phyloP scores from a whole-genome alignment of 2,888 invertebrate species.

The Drosophila leonis region DNA sequence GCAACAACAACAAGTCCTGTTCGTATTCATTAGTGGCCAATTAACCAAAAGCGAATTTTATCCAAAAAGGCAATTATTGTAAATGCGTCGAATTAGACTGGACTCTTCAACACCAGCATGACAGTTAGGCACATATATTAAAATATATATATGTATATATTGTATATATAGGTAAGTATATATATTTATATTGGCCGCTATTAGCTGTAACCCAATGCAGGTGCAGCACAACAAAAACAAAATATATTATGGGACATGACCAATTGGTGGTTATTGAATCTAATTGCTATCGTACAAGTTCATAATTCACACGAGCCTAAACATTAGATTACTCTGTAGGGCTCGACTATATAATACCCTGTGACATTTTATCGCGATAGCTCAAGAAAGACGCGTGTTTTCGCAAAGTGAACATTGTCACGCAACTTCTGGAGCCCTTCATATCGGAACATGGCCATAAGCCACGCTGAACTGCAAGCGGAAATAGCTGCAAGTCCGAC shows the following conservation, averaged over 20 bases:
- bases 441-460: slow-evolving; percentile 15
- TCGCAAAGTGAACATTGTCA: slow-evolving; percentile 24
- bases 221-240: slow-evolving; percentile 14
- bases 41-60: slow-evolving; percentile 75
- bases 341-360: slow-evolving; percentile 20
- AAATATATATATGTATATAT: not conserved
- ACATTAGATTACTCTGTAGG: not conserved
- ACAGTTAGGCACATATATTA: slow-evolving; percentile 2
- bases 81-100: slow-evolving; percentile 62
- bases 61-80: slow-evolving; percentile 72
- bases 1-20: slow-evolving; percentile 26
- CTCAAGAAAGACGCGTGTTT: slow-evolving; percentile 21
- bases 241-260: slow-evolving; percentile 1
- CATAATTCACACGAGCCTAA: slow-evolving; percentile 10
- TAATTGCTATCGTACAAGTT: slow-evolving; percentile 24
- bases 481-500: slow-evolving; percentile 32
- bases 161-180: too few species aligned
- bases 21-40: slow-evolving; percentile 73
- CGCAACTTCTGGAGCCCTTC: slow-evolving; percentile 19
- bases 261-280: slow-evolving; percentile 21
- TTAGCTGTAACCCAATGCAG: slow-evolving; percentile 17
- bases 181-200: slow-evolving; percentile 14
- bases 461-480: slow-evolving; percentile 20
- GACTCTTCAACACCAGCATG: slow-evolving; percentile 20
- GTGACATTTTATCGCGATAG: slow-evolving; percentile 1